Evolutionary conservation across 2,797 vertebrate genomes (phyloP), one percentile per base, ranked within the genome.

Genomic region (Sebastes aleutianus): DNA sequence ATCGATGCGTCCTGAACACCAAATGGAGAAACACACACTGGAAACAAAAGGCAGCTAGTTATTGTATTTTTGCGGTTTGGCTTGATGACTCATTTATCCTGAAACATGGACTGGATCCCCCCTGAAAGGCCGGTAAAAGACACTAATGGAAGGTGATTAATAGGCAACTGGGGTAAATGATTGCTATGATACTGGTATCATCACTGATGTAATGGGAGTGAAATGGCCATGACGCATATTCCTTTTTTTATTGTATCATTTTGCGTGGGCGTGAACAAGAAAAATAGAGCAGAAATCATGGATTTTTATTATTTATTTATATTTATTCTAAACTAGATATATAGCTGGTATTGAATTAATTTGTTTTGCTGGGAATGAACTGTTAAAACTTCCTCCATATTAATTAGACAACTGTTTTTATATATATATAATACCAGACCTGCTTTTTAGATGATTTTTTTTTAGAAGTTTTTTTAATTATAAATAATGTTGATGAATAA

Each of bases 81-180:
- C 61, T 74, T 73, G 84, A 90, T 90, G 91, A 93, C 75, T 90
- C 74, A 89, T 89, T 89, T 83, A 74, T 90, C 73, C 82, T 84
- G 71, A 79, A 82, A 92, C 84, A 79, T 74, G 83, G 82, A 88
- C 79, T 29, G 91, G 83, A 86, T 79, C 18, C 61, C 24, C 58
- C 73, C 64, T 91, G 83, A 89, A 86, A 91, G 85, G 71, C 76
- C 43, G 67, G 74, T 76, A 84, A 87, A 83, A 89, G 89, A 89
- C 85, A 80, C 88, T 92, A 92, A 94, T 92, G 89, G 90, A 87
- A 90, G 83, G 90, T 92, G 93, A 94, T 92, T 90, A 92, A 94
- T 90, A 88, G 87, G 83, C 88, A 87, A 78, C 86, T 87, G 87
- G 76, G 81, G 79, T 90, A 91, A 92, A 91, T 92, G 86, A 92